Conservation (phyloP, 2,797 vertebrate genomes). For the Ptychadena robeensis region DNA sequence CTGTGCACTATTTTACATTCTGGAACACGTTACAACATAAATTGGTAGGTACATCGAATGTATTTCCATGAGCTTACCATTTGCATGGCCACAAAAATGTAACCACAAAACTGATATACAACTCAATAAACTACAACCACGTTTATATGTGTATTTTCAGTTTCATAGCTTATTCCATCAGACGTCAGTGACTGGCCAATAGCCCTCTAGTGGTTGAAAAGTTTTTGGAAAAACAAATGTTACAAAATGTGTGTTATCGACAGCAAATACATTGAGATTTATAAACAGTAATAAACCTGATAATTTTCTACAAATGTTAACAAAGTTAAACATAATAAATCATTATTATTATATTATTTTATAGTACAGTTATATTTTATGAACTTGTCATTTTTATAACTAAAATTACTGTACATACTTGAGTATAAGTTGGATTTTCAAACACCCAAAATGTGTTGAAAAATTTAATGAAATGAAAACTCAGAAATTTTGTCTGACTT, state of each 20-base stretch:
- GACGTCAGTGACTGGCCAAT: background rate
- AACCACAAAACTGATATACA: background rate
- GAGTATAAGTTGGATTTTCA: too few relatives aligned
- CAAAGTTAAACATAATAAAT: background rate
- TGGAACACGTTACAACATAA: slow-evolving; percentile 49
- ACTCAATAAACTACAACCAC: background rate
- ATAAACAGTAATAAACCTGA: background rate
- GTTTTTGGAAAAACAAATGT: background rate
- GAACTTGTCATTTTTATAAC: too few relatives aligned
- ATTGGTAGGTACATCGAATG: slow-evolving; percentile 10
- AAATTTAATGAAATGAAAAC: too few relatives aligned
- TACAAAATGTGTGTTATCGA: background rate
- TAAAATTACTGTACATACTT: too few relatives aligned
- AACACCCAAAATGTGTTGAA: too few relatives aligned
- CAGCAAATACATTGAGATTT: too few relatives aligned
- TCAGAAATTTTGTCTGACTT: too few relatives aligned
- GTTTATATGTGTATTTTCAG: background rate
- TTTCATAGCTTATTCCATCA: background rate
- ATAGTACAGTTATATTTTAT: too few relatives aligned
- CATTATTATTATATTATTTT: too few relatives aligned
- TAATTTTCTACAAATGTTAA: background rate
- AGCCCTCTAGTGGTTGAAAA: background rate
- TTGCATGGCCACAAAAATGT: background rate
- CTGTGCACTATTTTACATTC: slow-evolving; percentile 11
- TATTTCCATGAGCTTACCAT: background rate